These are phyloP conservation scores for Osedax frankpressi DNA, from an alignment of 2,888 invertebrate genomes.

Conservation along the genomic window DNA sequence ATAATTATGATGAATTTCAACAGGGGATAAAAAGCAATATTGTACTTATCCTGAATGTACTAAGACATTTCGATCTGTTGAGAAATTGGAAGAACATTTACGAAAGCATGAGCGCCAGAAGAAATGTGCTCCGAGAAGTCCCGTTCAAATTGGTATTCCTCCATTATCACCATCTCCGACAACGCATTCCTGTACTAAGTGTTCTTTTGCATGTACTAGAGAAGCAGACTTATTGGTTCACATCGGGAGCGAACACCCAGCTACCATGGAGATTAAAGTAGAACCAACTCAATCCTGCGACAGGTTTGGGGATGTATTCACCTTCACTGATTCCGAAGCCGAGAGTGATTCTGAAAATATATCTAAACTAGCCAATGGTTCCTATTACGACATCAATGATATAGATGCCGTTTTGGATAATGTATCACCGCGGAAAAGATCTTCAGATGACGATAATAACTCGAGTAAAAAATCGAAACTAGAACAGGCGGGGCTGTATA, in stretches of 20 bases:
- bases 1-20: neutral
- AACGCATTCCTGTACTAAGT: neutral
- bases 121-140: neutral
- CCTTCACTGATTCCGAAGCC: neutral
- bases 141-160: neutral
- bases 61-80: neutral
- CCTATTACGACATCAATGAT: neutral
- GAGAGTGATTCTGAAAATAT: neutral
- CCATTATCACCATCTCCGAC: neutral
- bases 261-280: neutral
- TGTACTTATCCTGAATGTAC: neutral
- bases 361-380: neutral
- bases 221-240: neutral
- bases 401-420: neutral
- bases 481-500: neutral
- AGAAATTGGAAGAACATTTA: neutral
- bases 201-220: neutral
- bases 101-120: neutral
- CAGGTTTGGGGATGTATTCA: neutral
- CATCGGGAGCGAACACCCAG: neutral
- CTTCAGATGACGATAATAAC: neutral
- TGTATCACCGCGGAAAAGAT: neutral
- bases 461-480: neutral
- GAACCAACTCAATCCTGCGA: neutral
- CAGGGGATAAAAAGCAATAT: neutral